phyloP scores from a whole-genome alignment of 2,797 vertebrate genomes.

The Perdix hodgsoniae region DNA sequence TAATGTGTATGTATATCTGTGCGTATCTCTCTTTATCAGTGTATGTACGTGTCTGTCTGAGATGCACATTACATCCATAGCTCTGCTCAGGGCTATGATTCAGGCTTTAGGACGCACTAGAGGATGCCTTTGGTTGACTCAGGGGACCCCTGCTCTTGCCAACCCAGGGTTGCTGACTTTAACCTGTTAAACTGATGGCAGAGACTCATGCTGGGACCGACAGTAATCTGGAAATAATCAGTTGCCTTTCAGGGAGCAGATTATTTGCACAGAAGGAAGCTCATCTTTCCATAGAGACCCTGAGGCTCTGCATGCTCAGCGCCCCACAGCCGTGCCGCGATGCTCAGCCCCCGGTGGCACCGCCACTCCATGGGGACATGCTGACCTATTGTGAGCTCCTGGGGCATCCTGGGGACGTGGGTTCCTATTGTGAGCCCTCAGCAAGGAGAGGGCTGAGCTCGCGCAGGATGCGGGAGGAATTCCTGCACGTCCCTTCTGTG shows the following conservation, averaged over 20 bases:
- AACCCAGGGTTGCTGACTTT: not conserved
- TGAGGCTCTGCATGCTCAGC: conserved; percentile 47
- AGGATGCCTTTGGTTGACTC: conserved; percentile 70
- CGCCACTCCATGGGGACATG: rapidly evolving
- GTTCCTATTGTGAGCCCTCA: not conserved
- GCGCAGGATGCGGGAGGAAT: not conserved
- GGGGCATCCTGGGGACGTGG: not conserved
- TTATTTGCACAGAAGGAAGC: conserved; percentile 55
- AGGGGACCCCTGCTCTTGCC: conserved; percentile 41
- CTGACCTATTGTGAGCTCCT: not conserved
- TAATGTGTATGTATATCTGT: conserved; percentile 62
- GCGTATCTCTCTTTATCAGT: conserved; percentile 38
- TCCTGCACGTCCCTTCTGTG: not conserved
- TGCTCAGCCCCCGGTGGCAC: not conserved
- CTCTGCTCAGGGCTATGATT: conserved; percentile 46
- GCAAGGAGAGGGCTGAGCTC: conserved; percentile 21
- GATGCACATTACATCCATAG: conserved; percentile 9
- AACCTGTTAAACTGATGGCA: not conserved
- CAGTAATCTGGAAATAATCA: conserved; percentile 77
- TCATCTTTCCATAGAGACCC: conserved; percentile 16
- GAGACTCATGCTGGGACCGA: conserved; percentile 74
- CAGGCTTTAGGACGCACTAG: conserved; percentile 46
- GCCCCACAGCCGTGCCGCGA: rapidly evolving
- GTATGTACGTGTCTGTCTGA: conserved; percentile 61
- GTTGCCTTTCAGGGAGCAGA: conserved; percentile 69